phyloP scores from a whole-genome alignment of 2,113 vertebrate genomes.

The Monopterus albus region DNA sequence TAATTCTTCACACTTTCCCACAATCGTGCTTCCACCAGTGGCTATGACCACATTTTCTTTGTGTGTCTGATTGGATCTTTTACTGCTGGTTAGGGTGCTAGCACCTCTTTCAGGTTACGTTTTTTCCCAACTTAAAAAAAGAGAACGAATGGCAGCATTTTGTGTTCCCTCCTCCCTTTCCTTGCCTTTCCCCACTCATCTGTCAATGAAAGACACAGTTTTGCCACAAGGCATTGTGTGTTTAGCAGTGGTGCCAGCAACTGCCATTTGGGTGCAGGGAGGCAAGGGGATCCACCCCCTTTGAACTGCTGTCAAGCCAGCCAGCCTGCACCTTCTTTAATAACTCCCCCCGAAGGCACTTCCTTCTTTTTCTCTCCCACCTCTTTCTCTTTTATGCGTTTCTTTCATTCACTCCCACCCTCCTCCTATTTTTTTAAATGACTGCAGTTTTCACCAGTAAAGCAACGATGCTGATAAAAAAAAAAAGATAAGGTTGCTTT shows the following conservation, averaged over 20 bases:
- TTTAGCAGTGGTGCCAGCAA: slow-evolving; percentile 84
- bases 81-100: slow-evolving; percentile 63
- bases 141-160: slow-evolving; percentile 66
- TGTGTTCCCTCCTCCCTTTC: slow-evolving; percentile 66
- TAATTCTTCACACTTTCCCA: slow-evolving; percentile 59
- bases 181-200: slow-evolving; percentile 70
- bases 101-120: slow-evolving; percentile 77
- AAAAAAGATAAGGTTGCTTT: slow-evolving; percentile 80
- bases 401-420: slow-evolving; percentile 72
- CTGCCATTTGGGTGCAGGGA: slow-evolving; percentile 82
- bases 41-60: slow-evolving; percentile 42
- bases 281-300: slow-evolving; percentile 80
- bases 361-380: slow-evolving; percentile 69
- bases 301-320: slow-evolving; percentile 84
- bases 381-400: slow-evolving; percentile 40
- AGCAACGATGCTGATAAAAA: slow-evolving; percentile 83
- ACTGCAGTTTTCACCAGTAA: slow-evolving; percentile 78
- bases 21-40: slow-evolving; percentile 29
- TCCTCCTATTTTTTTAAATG: slow-evolving; percentile 71
- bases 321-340: slow-evolving; percentile 81
- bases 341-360: slow-evolving; percentile 82
- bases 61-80: slow-evolving; percentile 49
- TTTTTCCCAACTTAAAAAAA: slow-evolving; percentile 47
- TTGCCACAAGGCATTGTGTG: slow-evolving; percentile 85
- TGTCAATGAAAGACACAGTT: slow-evolving; percentile 80